These are phyloP conservation scores for Melitaea athalia DNA, from an alignment of 2,888 invertebrate genomes.

Conservation along the genomic window DNA sequence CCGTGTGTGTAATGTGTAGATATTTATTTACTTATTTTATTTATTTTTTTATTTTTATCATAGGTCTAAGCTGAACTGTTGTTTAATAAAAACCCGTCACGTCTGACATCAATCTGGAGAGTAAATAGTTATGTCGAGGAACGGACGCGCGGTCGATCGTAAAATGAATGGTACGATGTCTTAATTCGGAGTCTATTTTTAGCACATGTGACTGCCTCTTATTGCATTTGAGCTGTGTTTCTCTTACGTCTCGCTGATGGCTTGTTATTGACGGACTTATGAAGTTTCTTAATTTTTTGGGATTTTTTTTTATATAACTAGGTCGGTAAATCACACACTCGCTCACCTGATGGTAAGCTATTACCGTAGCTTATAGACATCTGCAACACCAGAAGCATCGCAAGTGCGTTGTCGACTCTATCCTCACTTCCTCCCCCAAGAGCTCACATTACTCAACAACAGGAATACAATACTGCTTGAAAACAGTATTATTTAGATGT, in stretches of 20 bases:
- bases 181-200: conserved; percentile 49
- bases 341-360: no score
- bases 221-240: conserved; percentile 21
- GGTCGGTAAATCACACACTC: no score
- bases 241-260: conserved; percentile 10
- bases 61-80: background rate
- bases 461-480: no score
- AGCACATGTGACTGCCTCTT: conserved; percentile 31
- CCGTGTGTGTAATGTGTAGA: no score
- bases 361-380: no score
- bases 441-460: no score
- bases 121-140: conserved; percentile 14
- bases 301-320: no score
- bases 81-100: background rate
- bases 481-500: no score
- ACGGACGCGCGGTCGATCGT: conserved; percentile 37
- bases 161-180: conserved; percentile 47
- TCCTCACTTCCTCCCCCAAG: no score
- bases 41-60: background rate
- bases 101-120: conserved; percentile 3
- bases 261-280: background rate
- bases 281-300: background rate
- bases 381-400: no score
- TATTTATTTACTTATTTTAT: no score
- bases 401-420: no score